These are phyloP conservation scores for Lasioglossum figueresi DNA, from an alignment of 2,888 invertebrate species.

Conservation along the genomic window DNA sequence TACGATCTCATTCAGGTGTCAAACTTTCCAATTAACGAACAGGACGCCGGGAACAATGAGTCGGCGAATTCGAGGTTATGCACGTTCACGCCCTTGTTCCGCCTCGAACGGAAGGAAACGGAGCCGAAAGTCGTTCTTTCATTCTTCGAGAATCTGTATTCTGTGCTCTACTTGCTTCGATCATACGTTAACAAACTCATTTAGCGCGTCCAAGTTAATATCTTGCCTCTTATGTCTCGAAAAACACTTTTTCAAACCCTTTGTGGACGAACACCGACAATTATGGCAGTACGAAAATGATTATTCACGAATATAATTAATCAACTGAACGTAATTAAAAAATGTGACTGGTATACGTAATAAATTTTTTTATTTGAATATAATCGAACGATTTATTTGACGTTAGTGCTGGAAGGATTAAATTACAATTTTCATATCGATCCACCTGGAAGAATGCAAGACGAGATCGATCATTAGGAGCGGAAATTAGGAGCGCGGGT, in stretches of 20 bases:
- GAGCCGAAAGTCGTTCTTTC: slow-evolving; percentile 41
- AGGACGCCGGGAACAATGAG: slow-evolving; percentile 51
- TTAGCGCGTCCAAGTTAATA: not conserved
- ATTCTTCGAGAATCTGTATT: not conserved
- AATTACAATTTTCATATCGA: not conserved
- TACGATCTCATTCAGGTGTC: slow-evolving; percentile 60
- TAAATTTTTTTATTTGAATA: not conserved
- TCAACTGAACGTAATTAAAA: not conserved
- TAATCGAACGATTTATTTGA: not conserved
- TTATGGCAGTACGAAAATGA: not conserved
- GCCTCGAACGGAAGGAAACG: slow-evolving; percentile 42
- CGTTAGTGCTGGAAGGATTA: not conserved
- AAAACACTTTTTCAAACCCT: not conserved
- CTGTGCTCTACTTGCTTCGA: slow-evolving; percentile 7
- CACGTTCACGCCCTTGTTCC: slow-evolving; percentile 49
- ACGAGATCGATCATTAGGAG: not conserved
- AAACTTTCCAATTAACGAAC: slow-evolving; percentile 60
- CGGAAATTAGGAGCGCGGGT: not conserved
- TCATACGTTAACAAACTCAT: not conserved
- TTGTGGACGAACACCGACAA: not conserved
- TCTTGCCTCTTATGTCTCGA: not conserved
- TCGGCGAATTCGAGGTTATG: slow-evolving; percentile 46
- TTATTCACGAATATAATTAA: not conserved
- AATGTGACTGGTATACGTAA: too few species aligned
- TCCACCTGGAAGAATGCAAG: not conserved